Conservation (phyloP, 1,140 invertebrate species). For the Lordiphosa clarofinis region DNA sequence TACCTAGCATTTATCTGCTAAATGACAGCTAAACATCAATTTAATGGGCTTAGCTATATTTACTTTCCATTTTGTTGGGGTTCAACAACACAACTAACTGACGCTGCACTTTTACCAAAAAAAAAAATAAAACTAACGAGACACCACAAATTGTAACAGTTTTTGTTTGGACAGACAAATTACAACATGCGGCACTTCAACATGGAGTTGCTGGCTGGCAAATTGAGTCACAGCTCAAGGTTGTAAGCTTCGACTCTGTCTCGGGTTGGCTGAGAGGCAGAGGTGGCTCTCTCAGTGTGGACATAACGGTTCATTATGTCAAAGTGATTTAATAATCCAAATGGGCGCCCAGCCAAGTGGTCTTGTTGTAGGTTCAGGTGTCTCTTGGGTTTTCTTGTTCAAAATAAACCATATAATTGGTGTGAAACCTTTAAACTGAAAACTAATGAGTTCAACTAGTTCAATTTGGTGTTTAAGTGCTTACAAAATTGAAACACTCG, state of each 20-base stretch:
- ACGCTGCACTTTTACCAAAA: constrained; percentile 68
- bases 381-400: constrained; percentile 6
- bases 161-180: constrained; percentile 28
- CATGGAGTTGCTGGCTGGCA: constrained; percentile 1
- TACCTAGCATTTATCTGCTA: constrained; percentile 31
- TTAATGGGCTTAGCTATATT: constrained; percentile 23
- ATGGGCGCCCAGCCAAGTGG: constrained; percentile 8
- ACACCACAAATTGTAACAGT: constrained; percentile 41
- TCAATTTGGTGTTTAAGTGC: too few relatives aligned
- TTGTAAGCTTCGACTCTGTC: constrained; percentile 38
- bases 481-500: too few relatives aligned
- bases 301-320: constrained; percentile 74
- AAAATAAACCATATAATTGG: neutral
- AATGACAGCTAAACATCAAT: constrained; percentile 21
- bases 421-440: too few relatives aligned
- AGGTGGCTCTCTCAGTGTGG: constrained; percentile 35
- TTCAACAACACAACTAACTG: constrained; percentile 72
- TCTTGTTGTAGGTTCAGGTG: constrained; percentile 1
- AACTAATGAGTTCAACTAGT: too few relatives aligned
- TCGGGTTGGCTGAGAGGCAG: constrained; percentile 11
- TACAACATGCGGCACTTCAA: constrained; percentile 57
- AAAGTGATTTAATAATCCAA: constrained; percentile 59
- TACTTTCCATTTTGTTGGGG: constrained; percentile 64
- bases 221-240: constrained; percentile 61
- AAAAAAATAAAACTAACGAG: constrained; percentile 1